A percentile compares a stretch with the other conserved stretches of the same genome.
Evolutionary conservation across 2,888 invertebrate genomes (phyloP).

Genomic region (Pollenia labialis): DNA sequence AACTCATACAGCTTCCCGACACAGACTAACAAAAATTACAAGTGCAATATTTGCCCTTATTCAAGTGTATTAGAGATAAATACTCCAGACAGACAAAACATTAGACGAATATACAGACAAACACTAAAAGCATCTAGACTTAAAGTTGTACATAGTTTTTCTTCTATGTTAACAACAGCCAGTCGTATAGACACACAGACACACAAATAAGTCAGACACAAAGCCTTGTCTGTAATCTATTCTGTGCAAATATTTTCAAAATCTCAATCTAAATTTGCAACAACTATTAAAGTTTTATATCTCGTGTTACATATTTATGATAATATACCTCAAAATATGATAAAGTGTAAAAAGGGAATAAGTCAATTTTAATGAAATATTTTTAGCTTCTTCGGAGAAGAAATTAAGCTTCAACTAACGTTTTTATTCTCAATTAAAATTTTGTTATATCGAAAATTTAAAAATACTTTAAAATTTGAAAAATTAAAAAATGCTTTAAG

Average conservation of each 20-base stretch:
- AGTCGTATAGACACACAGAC: constrained; percentile 6
- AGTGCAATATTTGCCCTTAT: constrained; percentile 47
- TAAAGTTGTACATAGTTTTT: constrained; percentile 31
- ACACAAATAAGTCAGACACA: background rate
- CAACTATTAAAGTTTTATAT: constrained; percentile 54
- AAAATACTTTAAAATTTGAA: no score
- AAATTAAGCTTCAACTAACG: background rate
- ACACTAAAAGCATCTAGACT: constrained; percentile 43
- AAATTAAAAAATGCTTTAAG: no score
- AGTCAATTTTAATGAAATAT: background rate
- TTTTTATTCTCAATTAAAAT: no score
- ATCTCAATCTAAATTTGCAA: constrained; percentile 55
- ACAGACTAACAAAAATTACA: constrained; percentile 35
- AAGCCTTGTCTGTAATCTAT: constrained; percentile 54
- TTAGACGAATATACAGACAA: constrained; percentile 30
- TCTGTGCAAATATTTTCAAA: constrained; percentile 66
- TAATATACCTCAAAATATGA: background rate
- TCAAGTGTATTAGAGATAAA: constrained; percentile 47
- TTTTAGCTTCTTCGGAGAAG: background rate
- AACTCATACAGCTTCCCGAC: background rate
- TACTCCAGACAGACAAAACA: constrained; percentile 14
- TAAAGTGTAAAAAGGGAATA: background rate
- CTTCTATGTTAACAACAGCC: constrained; percentile 19
- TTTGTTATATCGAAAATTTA: no score
- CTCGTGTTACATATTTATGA: constrained; percentile 8